Base-by-base conservation (phyloP, 2,888 invertebrate genomes). In the Mechanitis messenoides region DNA sequence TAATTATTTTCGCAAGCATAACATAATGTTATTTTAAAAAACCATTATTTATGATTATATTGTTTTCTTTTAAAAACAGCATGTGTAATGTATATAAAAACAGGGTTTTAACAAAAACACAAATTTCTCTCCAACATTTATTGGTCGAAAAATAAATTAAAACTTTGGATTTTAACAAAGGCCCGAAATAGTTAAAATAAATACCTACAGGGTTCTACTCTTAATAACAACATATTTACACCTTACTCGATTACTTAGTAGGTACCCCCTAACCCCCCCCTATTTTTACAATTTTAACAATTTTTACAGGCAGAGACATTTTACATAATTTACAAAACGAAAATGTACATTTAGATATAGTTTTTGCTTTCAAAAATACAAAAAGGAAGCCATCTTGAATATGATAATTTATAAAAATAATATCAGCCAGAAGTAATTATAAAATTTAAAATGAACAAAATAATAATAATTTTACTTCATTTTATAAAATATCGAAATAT, bases 131-230 rank as follows among this genome's bases (percentile, higher is more conserved):
- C 87, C 89, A 89, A 90, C 89, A 89, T 90, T 90, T 90, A 90
- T 90, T 90, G 89, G 89, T 90, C 89, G 89, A 90, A 90, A 90
- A 90, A 90, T 90, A 90, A 90, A 89, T 90, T 84, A 90, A 89
- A 89, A 90, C 88, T 89, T 90, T 90, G 88, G 89, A 88, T 85
- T 84, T 87, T 81, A 89, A 90, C 89, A 85, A 86, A 90, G 89
- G 89, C 84, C 88, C 81, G 81, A 90, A 88, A 86, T 86, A 84
- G 84, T 87, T 86, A 79, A 88, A 89, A 89, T 89, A 89, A 89
- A 89, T 89, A 88, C 84, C 87, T 88, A 88, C 85, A 75, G 84
- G 87, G 81, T 74, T 9, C 87, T 88, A 86, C 68, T 66, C 83
- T 85, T 83, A 81, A 71, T 83, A 86, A 85, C 81, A 88, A 86